phyloP scores from a whole-genome alignment of 1,140 invertebrate species.

The Lepidurus arcticus region DNA sequence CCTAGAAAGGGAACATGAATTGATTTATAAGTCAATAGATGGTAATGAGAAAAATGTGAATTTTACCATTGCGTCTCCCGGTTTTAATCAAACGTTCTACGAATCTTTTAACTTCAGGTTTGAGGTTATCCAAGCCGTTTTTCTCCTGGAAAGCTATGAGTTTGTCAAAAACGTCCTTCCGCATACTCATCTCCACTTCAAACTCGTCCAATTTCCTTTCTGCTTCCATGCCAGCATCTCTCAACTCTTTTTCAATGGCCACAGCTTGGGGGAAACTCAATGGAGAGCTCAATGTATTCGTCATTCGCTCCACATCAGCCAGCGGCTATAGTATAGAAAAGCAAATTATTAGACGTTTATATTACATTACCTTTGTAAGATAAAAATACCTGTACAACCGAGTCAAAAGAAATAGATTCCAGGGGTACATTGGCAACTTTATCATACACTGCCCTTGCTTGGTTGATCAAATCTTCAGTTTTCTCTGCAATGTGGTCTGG shows the following conservation, averaged over 20 bases:
- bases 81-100: slow-evolving; percentile 48
- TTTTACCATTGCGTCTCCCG: slow-evolving; percentile 50
- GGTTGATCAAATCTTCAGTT: slow-evolving; percentile 42
- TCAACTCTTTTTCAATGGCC: slow-evolving; percentile 45
- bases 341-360: background rate
- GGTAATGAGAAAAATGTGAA: background rate
- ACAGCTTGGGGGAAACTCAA: slow-evolving; percentile 49
- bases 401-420: slow-evolving; percentile 44
- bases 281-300: slow-evolving; percentile 45
- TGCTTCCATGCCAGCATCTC: slow-evolving; percentile 49
- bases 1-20: slow-evolving; percentile 41
- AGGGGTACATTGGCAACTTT: slow-evolving; percentile 42
- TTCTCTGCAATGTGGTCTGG: slow-evolving; percentile 41
- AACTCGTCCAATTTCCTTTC: slow-evolving; percentile 50
- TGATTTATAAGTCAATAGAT: background rate
- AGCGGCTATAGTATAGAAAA: slow-evolving; percentile 41
- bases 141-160: slow-evolving; percentile 45
- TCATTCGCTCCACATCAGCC: slow-evolving; percentile 45
- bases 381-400: slow-evolving; percentile 46
- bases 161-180: slow-evolving; percentile 52
- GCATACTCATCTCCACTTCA: slow-evolving; percentile 53
- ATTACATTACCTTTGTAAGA: slow-evolving; percentile 14
- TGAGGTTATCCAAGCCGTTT: slow-evolving; percentile 38
- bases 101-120: slow-evolving; percentile 45
- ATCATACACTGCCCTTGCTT: slow-evolving; percentile 44